Evolutionary conservation across 2,797 vertebrate genomes (phyloP), one percentile per base, ranked within the genome.

Genomic region (Pipistrellus kuhlii): DNA sequence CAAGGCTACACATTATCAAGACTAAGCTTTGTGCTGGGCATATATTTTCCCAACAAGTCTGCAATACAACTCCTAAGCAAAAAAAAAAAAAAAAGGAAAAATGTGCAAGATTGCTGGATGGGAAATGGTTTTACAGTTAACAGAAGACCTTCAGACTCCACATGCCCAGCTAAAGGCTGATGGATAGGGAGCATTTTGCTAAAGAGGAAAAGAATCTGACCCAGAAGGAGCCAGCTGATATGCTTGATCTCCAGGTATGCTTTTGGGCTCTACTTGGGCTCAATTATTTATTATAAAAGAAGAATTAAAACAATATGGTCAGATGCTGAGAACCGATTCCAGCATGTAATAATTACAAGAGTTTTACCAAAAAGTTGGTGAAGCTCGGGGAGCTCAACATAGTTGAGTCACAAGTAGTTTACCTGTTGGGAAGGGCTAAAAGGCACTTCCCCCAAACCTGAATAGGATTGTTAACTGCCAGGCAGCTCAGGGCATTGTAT

Each of bases 181-280:
- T 84, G 15, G 18, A 27, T 11, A 11, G 21, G 13, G 27, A 87
- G 38, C 68, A 53, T 85, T 87, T 85, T 73, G 53, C 48, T 62
- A 35, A 81, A 75, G 71, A 17, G 14, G 25, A 68, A 76, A 89
- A 88, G 17, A 35, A 20, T 38, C 1, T 48, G 71, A 35, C 59
- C 25, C 83, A 69, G 57, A 81, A 62, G 23, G 15, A 53, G 46
- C 59, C 6, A 25, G 41, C 76, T 87, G 62, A 18, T 62, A 55
- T 41, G 30, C 18, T 32, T 44, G 0, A 25, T 59, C 21, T 93
- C 72, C 69, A 30, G 51, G 12, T 30, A 73, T 62, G 41, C 14
- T 85, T 94, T 64, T 55, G 27, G 20, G 35, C 32, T 87, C 66
- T 83, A 46, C 27, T 51, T 89, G 72, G 46, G 76, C 85, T 76